Evolutionary conservation across 2,797 vertebrate species (phyloP).

Genomic region (Chaenodraco wilsoni): DNA sequence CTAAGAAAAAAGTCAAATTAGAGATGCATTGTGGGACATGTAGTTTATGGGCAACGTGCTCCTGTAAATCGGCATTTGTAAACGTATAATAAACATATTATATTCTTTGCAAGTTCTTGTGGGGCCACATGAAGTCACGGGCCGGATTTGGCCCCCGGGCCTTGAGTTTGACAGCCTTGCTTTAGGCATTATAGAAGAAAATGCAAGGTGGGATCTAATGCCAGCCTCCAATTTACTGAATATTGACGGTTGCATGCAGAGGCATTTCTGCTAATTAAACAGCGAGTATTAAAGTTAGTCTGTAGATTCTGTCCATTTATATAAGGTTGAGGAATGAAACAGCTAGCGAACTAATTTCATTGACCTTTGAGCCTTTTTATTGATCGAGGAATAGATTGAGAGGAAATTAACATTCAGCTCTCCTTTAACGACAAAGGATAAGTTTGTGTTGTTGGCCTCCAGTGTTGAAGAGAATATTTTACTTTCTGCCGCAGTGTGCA

Average conservation of each 20-base stretch:
- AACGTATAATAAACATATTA: too few species aligned
- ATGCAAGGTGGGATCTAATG: conserved; percentile 55
- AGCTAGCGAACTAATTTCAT: conserved; percentile 50
- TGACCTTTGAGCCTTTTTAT: conserved; percentile 62
- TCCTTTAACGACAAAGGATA: conserved; percentile 44
- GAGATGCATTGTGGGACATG: too few species aligned
- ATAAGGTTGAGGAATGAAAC: conserved; percentile 37
- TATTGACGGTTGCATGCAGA: conserved; percentile 29
- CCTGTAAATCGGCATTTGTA: too few species aligned
- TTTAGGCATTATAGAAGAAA: conserved; percentile 42
- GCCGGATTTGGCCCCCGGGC: too few species aligned
- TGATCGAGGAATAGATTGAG: conserved; percentile 44
- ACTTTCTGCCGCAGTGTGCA: conserved; percentile 1
- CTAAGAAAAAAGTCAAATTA: too few species aligned
- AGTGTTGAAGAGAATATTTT: conserved; percentile 16
- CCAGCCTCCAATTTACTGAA: conserved; percentile 28
- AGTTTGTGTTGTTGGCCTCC: conserved; percentile 32
- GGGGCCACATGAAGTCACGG: too few species aligned
- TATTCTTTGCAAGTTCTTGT: too few species aligned
- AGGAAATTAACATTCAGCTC: conserved; percentile 44
- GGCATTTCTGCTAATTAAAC: conserved; percentile 57
- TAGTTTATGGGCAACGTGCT: too few species aligned
- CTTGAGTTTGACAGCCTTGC: neutral
- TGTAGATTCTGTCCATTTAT: conserved; percentile 29
- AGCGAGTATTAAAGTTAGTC: conserved; percentile 27